Evolutionary conservation across 2,888 invertebrate genomes (phyloP).

Genomic region (Archips xylosteana): DNA sequence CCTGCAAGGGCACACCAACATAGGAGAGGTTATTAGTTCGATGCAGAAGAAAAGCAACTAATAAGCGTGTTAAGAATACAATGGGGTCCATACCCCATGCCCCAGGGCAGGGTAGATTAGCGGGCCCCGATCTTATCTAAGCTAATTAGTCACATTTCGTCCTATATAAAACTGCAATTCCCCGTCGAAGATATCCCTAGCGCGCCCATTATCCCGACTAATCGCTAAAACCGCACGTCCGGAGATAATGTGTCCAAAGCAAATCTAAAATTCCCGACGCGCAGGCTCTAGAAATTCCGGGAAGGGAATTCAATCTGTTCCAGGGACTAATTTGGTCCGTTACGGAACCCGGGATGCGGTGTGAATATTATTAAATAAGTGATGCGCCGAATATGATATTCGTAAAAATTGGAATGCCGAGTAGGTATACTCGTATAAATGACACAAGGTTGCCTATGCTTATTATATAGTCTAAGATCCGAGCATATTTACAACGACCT

Average conservation of each 20-base stretch:
- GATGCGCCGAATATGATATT: conserved; percentile 4
- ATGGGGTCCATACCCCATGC: no score
- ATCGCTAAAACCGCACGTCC: conserved; percentile 16
- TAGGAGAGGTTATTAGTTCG: no score
- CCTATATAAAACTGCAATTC: no score
- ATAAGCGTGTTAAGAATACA: no score
- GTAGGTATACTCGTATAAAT: neutral
- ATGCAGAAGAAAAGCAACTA: no score
- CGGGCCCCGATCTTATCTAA: no score
- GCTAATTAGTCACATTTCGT: no score
- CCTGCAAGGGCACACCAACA: no score
- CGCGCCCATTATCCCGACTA: neutral
- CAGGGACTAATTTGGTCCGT: conserved; percentile 16
- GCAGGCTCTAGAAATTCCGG: conserved; percentile 8
- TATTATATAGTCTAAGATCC: no score
- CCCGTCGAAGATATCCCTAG: neutral
- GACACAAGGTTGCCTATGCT: neutral
- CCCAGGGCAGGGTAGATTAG: no score
- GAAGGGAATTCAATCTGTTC: conserved; percentile 22
- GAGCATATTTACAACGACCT: no score
- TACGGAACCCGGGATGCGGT: conserved; percentile 13
- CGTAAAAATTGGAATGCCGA: neutral
- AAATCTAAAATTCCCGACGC: conserved; percentile 20
- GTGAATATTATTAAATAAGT: conserved; percentile 24
- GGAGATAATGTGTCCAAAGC: conserved; percentile 12